Evolutionary conservation across 2,797 vertebrate genomes (phyloP), one percentile per base, ranked within the genome.

Genomic region (Brachymystax lenok): DNA sequence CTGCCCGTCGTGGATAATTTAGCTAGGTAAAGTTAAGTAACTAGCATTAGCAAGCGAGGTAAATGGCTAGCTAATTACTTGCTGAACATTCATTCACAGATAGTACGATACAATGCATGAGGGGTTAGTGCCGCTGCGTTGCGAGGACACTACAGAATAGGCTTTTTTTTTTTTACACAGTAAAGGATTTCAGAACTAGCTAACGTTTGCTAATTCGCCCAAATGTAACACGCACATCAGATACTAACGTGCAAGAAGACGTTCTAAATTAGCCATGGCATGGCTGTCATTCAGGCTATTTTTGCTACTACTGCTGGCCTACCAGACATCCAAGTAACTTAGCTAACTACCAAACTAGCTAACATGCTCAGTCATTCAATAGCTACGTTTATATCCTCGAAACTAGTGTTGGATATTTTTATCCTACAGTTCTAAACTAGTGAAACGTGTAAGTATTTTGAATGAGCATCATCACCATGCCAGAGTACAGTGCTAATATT

Each of bases 381-480:
- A 59, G 40, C 10, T 46, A 21, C 14, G 19, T 21, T 5, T 59
- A 17, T 59, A 6, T 59, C 7, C 2, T 59, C 3, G n/a, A n/a
- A 59, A 59, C 56, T 59, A 19, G 56, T 59, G 56, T 59, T n/a
- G n/a, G n/a, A n/a, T 51, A 52, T 13, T 30, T 10, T 10, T 8
- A 46, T 46, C 6, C 30, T 46, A 40, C 30, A 8, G 6, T n/a
- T 24, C 21, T 12, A 46, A 40, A 69, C 40, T 46, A 46, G 40
- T 46, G 40, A 46, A 46, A 46, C 10, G 10, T 46, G 10, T 46
- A 13, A 13, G 13, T 30, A 19, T 16, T 71, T 30, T 16, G 27
- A 71, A 71, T 52, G 50, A 72, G 27, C 50, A 27, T 71, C 46
- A 71, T 28, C 33, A 46, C 40, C 70, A 56, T n/a, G 24, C 24